Conservation (phyloP, 2,113 vertebrate species). For the Tragulus kanchil region DNA sequence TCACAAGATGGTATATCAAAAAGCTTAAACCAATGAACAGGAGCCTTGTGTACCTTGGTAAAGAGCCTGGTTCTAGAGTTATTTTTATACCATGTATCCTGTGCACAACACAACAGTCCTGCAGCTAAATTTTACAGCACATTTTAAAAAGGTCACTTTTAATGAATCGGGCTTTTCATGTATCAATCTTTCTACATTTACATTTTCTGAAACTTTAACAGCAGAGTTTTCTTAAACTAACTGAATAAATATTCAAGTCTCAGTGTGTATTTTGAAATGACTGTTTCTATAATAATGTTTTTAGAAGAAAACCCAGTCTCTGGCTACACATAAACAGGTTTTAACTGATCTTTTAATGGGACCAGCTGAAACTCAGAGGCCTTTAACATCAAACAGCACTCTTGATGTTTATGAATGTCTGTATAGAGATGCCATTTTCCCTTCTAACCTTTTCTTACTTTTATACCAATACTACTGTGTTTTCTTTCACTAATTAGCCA, state of each 20-base stretch:
- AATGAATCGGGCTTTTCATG: constrained; percentile 64
- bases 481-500: constrained; percentile 60
- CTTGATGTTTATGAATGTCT: constrained; percentile 11
- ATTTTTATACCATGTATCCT: constrained; percentile 45
- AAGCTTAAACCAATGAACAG: background rate
- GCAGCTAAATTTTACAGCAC: constrained; percentile 12
- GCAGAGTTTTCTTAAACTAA: constrained; percentile 70
- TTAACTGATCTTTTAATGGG: constrained; percentile 56
- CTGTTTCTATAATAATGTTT: constrained; percentile 72
- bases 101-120: background rate
- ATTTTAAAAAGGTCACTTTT: constrained; percentile 61
- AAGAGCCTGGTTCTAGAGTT: too few species aligned
- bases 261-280: constrained; percentile 65
- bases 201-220: constrained; percentile 65
- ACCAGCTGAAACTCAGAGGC: constrained; percentile 41
- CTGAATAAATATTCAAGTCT: constrained; percentile 72
- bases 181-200: constrained; percentile 38
- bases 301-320: constrained; percentile 74
- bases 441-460: constrained; percentile 51
- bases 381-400: constrained; percentile 35
- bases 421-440: background rate
- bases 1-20: background rate
- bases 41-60: rapidly evolving
- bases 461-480: background rate
- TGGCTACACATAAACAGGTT: constrained; percentile 57